phyloP scores from a whole-genome alignment of 2,113 vertebrate species.

The Pristiophorus japonicus region DNA sequence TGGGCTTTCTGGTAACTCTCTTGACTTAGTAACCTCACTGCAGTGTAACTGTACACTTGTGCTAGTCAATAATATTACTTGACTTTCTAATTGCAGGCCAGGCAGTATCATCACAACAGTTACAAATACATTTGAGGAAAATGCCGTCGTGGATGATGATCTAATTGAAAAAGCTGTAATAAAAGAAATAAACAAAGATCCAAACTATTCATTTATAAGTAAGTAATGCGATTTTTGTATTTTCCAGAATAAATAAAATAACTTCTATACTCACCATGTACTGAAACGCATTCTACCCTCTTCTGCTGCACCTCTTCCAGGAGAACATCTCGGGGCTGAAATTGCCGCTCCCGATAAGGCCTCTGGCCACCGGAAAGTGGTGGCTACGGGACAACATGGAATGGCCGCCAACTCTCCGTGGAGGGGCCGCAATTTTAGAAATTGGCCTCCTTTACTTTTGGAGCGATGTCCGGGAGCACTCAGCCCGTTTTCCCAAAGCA shows the following conservation, averaged over 20 bases:
- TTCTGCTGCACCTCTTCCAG: too few species aligned
- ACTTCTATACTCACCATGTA: too few species aligned
- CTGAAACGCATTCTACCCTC: too few species aligned
- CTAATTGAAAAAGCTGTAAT: not conserved
- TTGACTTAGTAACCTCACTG: not conserved
- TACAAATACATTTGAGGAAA: not conserved
- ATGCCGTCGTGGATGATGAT: fast-evolving
- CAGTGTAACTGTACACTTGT: not conserved
- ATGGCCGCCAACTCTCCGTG: too few species aligned
- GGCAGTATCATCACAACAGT: not conserved
- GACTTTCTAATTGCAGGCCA: not conserved
- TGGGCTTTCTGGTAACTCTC: not conserved
- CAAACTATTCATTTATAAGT: not conserved
- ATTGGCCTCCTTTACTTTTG: too few species aligned
- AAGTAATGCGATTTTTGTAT: not conserved
- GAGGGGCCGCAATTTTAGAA: too few species aligned
- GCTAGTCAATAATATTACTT: not conserved
- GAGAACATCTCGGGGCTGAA: too few species aligned
- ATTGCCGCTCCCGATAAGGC: too few species aligned
- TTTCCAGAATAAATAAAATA: not conserved
- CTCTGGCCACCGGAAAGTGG: too few species aligned
- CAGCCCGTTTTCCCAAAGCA: too few species aligned
- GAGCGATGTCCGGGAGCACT: too few species aligned
- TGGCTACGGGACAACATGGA: too few species aligned
- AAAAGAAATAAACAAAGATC: fast-evolving